Conservation (phyloP, 2,888 invertebrate genomes). For the Hoplodrina blanda region DNA sequence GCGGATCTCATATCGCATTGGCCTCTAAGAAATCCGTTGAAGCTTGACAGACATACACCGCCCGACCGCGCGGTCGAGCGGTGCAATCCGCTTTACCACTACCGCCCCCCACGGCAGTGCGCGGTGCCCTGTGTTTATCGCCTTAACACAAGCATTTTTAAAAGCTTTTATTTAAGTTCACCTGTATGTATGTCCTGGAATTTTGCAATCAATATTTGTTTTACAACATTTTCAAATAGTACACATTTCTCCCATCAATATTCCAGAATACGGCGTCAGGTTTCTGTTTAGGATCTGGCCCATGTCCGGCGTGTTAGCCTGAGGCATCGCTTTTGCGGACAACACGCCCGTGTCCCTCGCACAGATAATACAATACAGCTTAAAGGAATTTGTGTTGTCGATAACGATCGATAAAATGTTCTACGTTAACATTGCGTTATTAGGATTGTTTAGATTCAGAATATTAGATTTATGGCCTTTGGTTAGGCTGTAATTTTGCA, state of each 20-base stretch:
- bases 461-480: slow-evolving; percentile 40
- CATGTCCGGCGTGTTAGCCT: slow-evolving; percentile 71
- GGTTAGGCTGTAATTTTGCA: slow-evolving; percentile 11
- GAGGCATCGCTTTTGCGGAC: slow-evolving; percentile 67
- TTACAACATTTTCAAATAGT: neutral
- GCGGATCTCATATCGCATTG: no score
- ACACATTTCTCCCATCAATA: neutral
- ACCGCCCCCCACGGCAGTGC: no score
- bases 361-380: slow-evolving; percentile 56
- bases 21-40: no score
- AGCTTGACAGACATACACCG: no score
- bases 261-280: slow-evolving; percentile 54
- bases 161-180: no score
- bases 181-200: no score
- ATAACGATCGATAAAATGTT: slow-evolving; percentile 53
- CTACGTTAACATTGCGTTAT: slow-evolving; percentile 39
- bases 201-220: no score
- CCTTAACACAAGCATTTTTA: no score
- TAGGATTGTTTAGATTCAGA: slow-evolving; percentile 32
- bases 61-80: no score
- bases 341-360: slow-evolving; percentile 52
- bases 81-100: no score
- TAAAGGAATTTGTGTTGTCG: slow-evolving; percentile 59
- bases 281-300: slow-evolving; percentile 63
- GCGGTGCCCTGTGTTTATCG: no score